Evolutionary conservation across 2,888 invertebrate genomes (phyloP).

Genomic region (Dasypogon diadema): DNA sequence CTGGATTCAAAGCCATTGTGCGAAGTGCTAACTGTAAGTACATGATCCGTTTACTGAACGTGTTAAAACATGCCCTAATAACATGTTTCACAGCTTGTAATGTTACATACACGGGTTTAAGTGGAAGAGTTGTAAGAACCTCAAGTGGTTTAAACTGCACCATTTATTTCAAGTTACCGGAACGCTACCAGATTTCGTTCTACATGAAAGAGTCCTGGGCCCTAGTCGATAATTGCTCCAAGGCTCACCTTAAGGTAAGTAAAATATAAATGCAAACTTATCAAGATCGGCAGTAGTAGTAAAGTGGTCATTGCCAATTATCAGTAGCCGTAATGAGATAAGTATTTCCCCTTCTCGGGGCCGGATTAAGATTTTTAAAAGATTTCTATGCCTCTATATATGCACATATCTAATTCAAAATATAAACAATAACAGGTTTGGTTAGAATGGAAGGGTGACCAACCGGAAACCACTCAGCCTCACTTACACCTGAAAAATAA

Average conservation of each 20-base stretch:
- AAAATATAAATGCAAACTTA: no score
- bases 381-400: no score
- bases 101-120: slow-evolving; percentile 73
- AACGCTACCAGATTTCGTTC: slow-evolving; percentile 76
- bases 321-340: no score
- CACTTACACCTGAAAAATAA: no score
- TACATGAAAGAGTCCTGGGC: slow-evolving; percentile 72
- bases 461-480: no score
- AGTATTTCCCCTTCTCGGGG: no score
- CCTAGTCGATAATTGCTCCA: slow-evolving; percentile 57
- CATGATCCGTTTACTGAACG: background rate
- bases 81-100: slow-evolving; percentile 61
- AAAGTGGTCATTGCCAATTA: no score
- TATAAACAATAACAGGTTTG: no score
- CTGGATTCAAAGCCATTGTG: slow-evolving; percentile 72
- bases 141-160: slow-evolving; percentile 70
- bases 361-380: no score
- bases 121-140: slow-evolving; percentile 73
- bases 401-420: no score
- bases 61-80: background rate
- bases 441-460: no score
- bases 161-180: slow-evolving; percentile 75
- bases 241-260: slow-evolving; percentile 59
- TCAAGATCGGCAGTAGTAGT: no score
- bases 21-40: slow-evolving; percentile 70